Percentiles rank a stretch among this genome's conserved stretches.
Evolutionary conservation across 2,888 invertebrate genomes (phyloP).

Genomic region (Coleophora flavipennella): DNA sequence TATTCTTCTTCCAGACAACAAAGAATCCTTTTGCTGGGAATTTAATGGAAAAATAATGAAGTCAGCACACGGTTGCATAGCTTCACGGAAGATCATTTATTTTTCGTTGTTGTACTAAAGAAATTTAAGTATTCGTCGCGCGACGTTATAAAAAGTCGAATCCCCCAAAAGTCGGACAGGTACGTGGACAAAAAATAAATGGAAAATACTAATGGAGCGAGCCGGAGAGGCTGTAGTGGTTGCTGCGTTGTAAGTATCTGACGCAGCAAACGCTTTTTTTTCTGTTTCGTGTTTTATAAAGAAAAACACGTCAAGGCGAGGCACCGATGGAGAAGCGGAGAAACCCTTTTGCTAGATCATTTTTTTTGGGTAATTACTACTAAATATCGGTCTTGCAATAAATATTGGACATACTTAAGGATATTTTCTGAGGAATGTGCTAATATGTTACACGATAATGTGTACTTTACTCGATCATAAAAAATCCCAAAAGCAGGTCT

Average conservation of each 20-base stretch:
- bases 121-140: slow-evolving; percentile 68
- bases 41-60: slow-evolving; percentile 55
- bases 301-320: no score
- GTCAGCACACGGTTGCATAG: slow-evolving; percentile 35
- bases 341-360: no score
- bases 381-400: no score
- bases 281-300: no score
- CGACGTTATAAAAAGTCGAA: slow-evolving; percentile 59
- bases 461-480: no score
- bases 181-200: slow-evolving; percentile 73
- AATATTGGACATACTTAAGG: no score
- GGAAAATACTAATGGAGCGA: slow-evolving; percentile 72
- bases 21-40: slow-evolving; percentile 24
- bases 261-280: slow-evolving; percentile 1
- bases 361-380: no score
- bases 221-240: slow-evolving; percentile 51
- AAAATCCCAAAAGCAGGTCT: no score
- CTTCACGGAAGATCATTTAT: slow-evolving; percentile 61
- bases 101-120: slow-evolving; percentile 55
- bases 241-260: slow-evolving; percentile 42
- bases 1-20: no score
- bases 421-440: no score
- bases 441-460: no score
- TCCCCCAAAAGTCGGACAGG: slow-evolving; percentile 69
- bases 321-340: no score